Conservation (phyloP, 1,140 invertebrate genomes). For the Anoplolepis gracilipes region DNA sequence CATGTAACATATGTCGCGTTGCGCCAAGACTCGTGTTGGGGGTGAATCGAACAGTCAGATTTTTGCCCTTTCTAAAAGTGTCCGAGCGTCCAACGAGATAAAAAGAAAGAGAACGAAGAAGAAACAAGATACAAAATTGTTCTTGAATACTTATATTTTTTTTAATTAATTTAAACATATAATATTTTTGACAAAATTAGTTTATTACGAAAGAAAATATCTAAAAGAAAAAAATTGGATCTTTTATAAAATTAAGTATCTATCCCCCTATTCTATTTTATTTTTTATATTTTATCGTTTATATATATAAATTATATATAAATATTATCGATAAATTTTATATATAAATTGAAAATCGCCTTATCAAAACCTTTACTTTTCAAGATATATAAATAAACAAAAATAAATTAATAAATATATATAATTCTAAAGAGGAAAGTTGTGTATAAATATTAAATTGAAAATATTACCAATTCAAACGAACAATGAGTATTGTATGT, state of each 20-base stretch:
- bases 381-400: no score
- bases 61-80: constrained; percentile 32
- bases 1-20: constrained; percentile 73
- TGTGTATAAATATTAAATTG: neutral
- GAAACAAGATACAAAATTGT: neutral
- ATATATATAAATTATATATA: no score
- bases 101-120: neutral
- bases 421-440: no score
- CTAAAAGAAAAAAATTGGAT: neutral
- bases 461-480: neutral
- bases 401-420: no score
- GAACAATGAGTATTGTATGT: neutral
- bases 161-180: no score
- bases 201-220: neutral
- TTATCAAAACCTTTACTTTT: no score
- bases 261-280: no score
- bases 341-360: no score
- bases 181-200: neutral
- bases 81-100: neutral
- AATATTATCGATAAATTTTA: no score
- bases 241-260: neutral
- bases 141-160: neutral
- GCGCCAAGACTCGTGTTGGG: constrained; percentile 30
- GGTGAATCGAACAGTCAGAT: constrained; percentile 55
- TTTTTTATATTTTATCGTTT: no score